Conservation (phyloP, 1,140 invertebrate genomes). For the Metaphire vulgaris region DNA sequence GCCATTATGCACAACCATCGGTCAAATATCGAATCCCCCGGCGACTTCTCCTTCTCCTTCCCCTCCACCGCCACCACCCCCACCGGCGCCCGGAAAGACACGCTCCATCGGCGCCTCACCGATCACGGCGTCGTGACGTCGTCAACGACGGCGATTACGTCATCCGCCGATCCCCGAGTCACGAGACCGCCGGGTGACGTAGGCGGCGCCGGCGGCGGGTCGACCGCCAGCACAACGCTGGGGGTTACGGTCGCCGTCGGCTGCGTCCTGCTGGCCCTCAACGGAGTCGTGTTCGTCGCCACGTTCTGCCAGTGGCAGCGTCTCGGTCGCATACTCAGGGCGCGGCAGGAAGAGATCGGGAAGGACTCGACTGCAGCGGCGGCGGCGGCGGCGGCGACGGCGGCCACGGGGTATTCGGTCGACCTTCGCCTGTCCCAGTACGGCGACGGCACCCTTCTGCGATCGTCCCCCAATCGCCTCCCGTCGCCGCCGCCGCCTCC, state of each 20-base stretch:
- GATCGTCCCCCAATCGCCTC: background rate
- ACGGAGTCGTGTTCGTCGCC: conserved; percentile 85
- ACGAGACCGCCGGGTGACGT: conserved; percentile 58
- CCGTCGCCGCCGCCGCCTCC: background rate
- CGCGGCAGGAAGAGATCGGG: background rate
- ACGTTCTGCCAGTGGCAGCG: conserved; percentile 83
- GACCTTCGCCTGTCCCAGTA: background rate
- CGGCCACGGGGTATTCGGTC: background rate
- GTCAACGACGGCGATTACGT: background rate
- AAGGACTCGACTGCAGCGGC: background rate
- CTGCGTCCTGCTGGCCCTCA: conserved; percentile 77
- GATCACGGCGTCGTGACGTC: no score
- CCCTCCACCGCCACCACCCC: conserved; percentile 16
- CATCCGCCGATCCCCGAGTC: conserved; percentile 39
- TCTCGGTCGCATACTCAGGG: conserved; percentile 4
- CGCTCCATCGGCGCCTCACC: background rate
- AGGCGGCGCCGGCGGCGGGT: background rate
- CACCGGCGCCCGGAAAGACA: background rate
- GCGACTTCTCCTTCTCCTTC: background rate
- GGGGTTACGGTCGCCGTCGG: conserved; percentile 89
- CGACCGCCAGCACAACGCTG: conserved; percentile 61
- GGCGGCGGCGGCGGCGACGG: background rate
- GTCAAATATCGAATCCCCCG: background rate
- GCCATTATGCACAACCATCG: no score
- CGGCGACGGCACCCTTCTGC: background rate